Evolutionary conservation across 2,113 vertebrate species (phyloP), one percentile per base, ranked within the genome.

Genomic region (Caranx ignobilis): DNA sequence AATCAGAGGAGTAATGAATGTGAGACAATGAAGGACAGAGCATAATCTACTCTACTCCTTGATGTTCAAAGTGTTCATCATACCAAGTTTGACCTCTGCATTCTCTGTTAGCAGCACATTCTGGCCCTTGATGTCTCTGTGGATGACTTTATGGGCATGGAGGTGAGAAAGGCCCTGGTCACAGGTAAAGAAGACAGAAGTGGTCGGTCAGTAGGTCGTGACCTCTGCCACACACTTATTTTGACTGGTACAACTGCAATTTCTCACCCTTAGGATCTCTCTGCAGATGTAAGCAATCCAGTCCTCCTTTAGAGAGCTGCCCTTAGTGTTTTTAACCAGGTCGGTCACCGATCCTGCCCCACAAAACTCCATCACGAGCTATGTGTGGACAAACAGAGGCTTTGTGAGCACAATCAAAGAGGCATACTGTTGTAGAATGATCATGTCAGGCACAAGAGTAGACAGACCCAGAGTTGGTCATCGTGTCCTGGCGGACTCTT

Each of bases 341-440:
- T 98, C 97, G 0, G 97, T 98, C 75, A 98, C 97, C 0, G 97
- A 98, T 6, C 97, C 97, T 0, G 97, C 97, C 0, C 97, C 97
- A 26, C 97, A 98, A 79, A 98, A 97, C 94, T 98, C 97, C 97
- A 98, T 97, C 79, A 97, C 97, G 90, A 98, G 94, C 97, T 97
- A 43, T 2, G 81, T 16, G 26, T 62, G 81, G 47, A 84, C 32
- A 82, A 66, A 59, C 15, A 79, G 26, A 72, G 34, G 52, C 18
- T 37, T 6, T 45, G 45, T 54, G 7, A 71, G 26, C 31, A 35
- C 19, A 74, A 34, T 77, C 6, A 73, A 71, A 13, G 18, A 81
- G 19, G 11, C 34, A 21, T 0, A 18, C 18, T 18, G 13, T 18
- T 5, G 26, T 10, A 34, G 55, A 52, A 68, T 52, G 2, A 64